A percentile compares a stretch with the other conserved stretches of the same genome.
Conservation (phyloP, 2,888 invertebrate genomes). For the Neria commutata region DNA sequence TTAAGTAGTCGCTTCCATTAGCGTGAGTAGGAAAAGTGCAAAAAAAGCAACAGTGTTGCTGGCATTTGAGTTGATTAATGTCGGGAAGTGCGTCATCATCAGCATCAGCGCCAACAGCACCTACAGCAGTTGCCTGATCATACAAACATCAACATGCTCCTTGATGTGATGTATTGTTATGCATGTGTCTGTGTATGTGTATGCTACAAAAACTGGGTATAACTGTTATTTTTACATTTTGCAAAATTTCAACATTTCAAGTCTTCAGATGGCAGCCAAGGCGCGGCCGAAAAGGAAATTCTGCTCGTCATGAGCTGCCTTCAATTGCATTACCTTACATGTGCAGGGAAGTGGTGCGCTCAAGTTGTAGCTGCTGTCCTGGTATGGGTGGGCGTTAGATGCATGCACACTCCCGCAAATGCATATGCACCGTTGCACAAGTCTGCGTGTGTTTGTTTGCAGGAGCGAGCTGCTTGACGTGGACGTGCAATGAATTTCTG, state of each 20-base stretch:
- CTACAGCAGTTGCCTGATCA: background rate
- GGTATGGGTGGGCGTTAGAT: too few relatives aligned
- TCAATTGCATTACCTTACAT: background rate
- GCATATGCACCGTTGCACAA: too few relatives aligned
- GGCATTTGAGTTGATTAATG: background rate
- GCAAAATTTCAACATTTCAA: too few relatives aligned
- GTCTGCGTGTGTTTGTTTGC: background rate
- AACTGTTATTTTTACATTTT: too few relatives aligned
- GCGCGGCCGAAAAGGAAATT: background rate
- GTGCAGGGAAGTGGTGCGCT: too few relatives aligned
- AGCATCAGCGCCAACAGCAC: background rate
- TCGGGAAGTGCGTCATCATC: background rate
- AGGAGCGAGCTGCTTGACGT: background rate
- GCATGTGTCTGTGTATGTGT: background rate
- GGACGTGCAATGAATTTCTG: background rate
- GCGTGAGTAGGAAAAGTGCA: too few relatives aligned
- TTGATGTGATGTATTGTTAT: background rate
- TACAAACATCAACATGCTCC: too few relatives aligned
- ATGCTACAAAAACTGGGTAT: conserved; percentile 20
- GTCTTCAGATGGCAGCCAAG: background rate
- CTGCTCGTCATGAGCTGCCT: background rate
- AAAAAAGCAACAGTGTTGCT: background rate
- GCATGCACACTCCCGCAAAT: too few relatives aligned
- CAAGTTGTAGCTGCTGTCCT: too few relatives aligned
- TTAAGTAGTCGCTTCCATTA: too few relatives aligned